Percentiles rank a stretch among this genome's conserved stretches.
Evolutionary conservation across 2,797 vertebrate species (phyloP).

Genomic region (Rhadinocentrus ornatus): DNA sequence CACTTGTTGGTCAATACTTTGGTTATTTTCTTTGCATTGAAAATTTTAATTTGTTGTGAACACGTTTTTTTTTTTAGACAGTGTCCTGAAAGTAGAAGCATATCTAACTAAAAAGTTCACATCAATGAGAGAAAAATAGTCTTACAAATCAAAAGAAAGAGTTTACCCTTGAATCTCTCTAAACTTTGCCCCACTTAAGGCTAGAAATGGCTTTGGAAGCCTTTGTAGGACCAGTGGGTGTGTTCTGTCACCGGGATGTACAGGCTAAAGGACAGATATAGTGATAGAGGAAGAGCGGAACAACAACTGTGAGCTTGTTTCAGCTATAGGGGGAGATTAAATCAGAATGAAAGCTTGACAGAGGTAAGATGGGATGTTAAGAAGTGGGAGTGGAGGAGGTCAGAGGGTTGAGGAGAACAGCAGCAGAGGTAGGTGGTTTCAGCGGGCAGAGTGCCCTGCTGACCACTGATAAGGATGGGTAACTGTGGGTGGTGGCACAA

Average conservation of each 20-base stretch:
- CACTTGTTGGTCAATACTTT: no score
- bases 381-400: conserved; percentile 43
- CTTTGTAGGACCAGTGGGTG: conserved; percentile 56
- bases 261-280: conserved; percentile 48
- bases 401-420: conserved; percentile 44
- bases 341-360: conserved; percentile 55
- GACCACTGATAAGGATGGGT: conserved; percentile 59
- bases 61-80: neutral
- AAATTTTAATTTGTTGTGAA: no score
- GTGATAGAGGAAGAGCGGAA: conserved; percentile 52
- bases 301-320: conserved; percentile 57
- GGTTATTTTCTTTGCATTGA: no score
- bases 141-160: conserved; percentile 11
- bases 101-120: conserved; percentile 4
- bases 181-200: conserved; percentile 46
- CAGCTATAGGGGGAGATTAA: conserved; percentile 51
- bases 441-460: conserved; percentile 39
- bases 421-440: conserved; percentile 4
- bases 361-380: conserved; percentile 42
- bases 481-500: conserved; percentile 51
- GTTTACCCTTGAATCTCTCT: conserved; percentile 56
- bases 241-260: conserved; percentile 56
- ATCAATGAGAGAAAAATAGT: conserved; percentile 37
- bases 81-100: neutral
- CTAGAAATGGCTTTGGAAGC: conserved; percentile 44